Conservation (phyloP, 2,797 vertebrate species). For the Forpus xanthops region DNA sequence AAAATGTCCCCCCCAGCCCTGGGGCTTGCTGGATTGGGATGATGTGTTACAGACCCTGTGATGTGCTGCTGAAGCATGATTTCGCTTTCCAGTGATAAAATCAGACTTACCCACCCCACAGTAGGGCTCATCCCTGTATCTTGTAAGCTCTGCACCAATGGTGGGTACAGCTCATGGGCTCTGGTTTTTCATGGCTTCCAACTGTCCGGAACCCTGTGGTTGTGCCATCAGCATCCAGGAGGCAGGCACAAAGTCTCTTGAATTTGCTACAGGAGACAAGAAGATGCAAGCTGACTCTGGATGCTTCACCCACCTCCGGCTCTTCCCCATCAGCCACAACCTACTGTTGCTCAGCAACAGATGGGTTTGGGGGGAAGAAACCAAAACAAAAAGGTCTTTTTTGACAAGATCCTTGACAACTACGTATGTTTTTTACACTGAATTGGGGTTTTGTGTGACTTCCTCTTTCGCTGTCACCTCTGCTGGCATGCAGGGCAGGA, state of each 20-base stretch:
- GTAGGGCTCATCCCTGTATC: accelerated
- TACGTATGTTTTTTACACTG: accelerated
- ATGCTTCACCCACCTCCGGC: background rate
- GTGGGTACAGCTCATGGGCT: accelerated
- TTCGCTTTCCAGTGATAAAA: background rate
- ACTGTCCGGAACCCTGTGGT: accelerated
- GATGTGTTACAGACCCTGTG: background rate
- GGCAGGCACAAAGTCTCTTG: background rate
- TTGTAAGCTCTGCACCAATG: accelerated
- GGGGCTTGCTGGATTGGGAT: background rate
- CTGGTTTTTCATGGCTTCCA: accelerated
- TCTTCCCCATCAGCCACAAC: background rate
- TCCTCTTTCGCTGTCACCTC: background rate
- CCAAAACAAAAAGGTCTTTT: background rate
- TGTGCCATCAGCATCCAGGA: background rate
- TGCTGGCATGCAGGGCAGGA: background rate
- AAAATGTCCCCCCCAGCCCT: background rate
- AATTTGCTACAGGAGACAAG: accelerated
- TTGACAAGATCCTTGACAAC: background rate
- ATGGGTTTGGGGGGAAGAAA: background rate
- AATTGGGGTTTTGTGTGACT: background rate
- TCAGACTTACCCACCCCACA: conserved; percentile 42
- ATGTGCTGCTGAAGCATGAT: background rate
- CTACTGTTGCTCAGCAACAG: background rate
- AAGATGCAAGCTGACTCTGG: background rate